Percentiles rank a stretch among this genome's conserved stretches.
These are phyloP conservation scores for Agrochola macilenta DNA, from an alignment of 2,888 invertebrate species.

Conservation along the genomic window DNA sequence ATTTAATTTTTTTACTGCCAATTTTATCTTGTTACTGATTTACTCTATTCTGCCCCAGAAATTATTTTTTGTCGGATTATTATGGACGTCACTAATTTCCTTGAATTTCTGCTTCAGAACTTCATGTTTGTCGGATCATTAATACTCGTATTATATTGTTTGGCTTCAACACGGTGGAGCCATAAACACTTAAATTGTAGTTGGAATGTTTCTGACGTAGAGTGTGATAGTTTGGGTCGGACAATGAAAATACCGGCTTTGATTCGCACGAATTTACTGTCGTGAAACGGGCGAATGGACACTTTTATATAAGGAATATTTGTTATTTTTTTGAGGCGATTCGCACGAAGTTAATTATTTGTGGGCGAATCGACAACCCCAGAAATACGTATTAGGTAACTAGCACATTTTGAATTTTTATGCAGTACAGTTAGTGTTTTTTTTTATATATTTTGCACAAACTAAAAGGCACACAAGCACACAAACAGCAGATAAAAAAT, in stretches of 20 bases:
- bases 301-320: too few species aligned
- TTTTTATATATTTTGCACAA: too few species aligned
- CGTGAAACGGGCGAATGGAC: too few species aligned
- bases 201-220: constrained; percentile 9
- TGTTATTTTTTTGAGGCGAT: too few species aligned
- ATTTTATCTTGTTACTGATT: neutral
- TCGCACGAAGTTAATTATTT: too few species aligned
- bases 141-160: neutral
- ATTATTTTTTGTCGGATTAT: neutral
- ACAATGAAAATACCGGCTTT: neutral
- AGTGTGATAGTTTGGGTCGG: neutral
- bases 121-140: neutral
- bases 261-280: too few species aligned
- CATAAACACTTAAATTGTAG: neutral
- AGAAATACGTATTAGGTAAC: too few species aligned
- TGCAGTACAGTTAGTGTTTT: too few species aligned
- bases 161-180: neutral
- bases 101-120: neutral
- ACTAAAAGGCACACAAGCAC: too few species aligned
- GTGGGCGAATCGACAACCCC: too few species aligned
- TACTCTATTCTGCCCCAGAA: neutral
- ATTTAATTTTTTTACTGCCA: neutral
- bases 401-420: too few species aligned
- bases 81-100: neutral
- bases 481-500: too few species aligned